Evolutionary conservation across 2,888 invertebrate species (phyloP), one percentile per base, ranked within the genome.

Genomic region (Synergus itoensis): DNA sequence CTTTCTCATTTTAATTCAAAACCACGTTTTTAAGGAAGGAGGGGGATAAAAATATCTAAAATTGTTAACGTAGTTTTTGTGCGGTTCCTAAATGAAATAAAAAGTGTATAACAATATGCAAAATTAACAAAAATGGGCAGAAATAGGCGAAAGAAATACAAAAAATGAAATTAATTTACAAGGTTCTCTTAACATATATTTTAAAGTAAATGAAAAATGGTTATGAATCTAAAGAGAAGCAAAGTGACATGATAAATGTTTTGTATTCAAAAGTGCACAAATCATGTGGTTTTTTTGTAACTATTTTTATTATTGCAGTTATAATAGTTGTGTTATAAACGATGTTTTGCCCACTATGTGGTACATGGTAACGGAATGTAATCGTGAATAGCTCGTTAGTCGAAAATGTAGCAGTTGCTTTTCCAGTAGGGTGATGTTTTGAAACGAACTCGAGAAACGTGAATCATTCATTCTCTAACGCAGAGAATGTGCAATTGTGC

Each of bases 361-460:
- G n/a, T 53, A 11, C 11, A 73, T 53, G 48, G 36, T 53, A 28
- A 73, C 73, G 5, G 73, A 73, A 53, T 48, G 53, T n/a, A 73
- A 45, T 67, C n/a, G 36, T 40, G 73, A 73, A 73, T 73, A 53
- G 53, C 36, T 53, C 40, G 73, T 73, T 73, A 53, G 45, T 41
- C 14, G 53, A 69, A 48, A 69, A 36, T 73, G 53, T 53, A 73
- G 53, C 53, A 73, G 45, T 48, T 69, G 45, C 48, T 43, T 69
- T 69, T 45, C 48, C 45, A 16, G 40, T 36, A 69, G 69, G 69
- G 69, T 36, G 36, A 7, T 48, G 36, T 73, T 73, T 53, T 53
- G 11, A 45, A 73, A 53, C 5, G n/a, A n/a, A 8, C 53, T 53
- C 53, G 3, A n/a, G n/a, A n/a, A n/a, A 53, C 53, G 60, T 21